Percentiles rank a stretch among this genome's conserved stretches.
These are phyloP conservation scores for Epiperipatus broadwayi DNA, from an alignment of 2,888 invertebrate species.

Conservation along the genomic window DNA sequence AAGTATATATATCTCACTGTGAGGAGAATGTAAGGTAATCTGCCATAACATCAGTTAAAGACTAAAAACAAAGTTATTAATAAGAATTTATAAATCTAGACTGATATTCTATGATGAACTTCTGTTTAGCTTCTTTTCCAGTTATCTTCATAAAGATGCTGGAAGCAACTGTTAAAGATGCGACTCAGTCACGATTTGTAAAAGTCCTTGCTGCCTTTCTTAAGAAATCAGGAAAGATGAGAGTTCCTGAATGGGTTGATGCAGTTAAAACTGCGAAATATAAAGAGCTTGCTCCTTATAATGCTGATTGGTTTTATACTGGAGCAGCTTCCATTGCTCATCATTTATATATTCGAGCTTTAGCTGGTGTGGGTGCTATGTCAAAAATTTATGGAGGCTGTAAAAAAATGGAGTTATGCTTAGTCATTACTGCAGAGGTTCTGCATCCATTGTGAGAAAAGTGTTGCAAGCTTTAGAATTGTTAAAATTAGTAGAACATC, in stretches of 20 bases:
- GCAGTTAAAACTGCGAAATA: conserved; percentile 79
- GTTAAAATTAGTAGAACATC: conserved; percentile 78
- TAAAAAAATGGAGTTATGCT: conserved; percentile 85
- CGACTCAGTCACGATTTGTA: conserved; percentile 92
- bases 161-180: conserved; percentile 90
- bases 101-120: too few relatives aligned
- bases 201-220: conserved; percentile 85
- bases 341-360: conserved; percentile 88
- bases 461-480: conserved; percentile 78
- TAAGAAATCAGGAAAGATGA: conserved; percentile 93
- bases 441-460: conserved; percentile 73
- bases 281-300: conserved; percentile 93
- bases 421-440: conserved; percentile 79
- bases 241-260: conserved; percentile 94
- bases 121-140: too few relatives aligned
- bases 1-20: too few relatives aligned
- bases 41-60: too few relatives aligned
- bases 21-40: too few relatives aligned
- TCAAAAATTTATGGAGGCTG: conserved; percentile 93
- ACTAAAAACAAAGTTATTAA: too few relatives aligned
- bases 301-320: conserved; percentile 94
- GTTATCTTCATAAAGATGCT: too few relatives aligned
- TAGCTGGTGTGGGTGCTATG: conserved; percentile 84
- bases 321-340: conserved; percentile 67
- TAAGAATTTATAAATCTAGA: too few relatives aligned